Base-by-base conservation (phyloP, 1,140 invertebrate species). In the Coenobita brevimanus region DNA sequence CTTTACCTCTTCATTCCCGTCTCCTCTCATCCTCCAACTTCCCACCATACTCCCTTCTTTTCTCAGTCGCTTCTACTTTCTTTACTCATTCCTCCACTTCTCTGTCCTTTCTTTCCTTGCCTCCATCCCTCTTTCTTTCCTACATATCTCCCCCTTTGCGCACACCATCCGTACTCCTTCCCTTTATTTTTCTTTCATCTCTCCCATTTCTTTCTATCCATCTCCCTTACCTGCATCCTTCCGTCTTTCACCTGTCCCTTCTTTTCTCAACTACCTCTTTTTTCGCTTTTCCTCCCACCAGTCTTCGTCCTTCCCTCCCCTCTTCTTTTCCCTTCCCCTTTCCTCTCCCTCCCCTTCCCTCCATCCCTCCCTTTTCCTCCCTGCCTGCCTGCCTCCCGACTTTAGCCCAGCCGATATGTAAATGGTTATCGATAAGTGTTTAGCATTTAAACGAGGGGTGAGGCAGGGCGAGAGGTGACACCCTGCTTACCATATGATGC, bases 331-430 rank as follows among this genome's bases (percentile, higher is more conserved):
- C 71, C 38, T 21, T 46, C 54, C 62, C 78, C 64, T 89, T 78
- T 84, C 46, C 89, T 62, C 60, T 46, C 15, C 30, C 6, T 21
- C 57, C 41, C 27, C 46, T 69, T 54, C 30, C 57, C 1, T 17
- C 4, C n/a, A 13, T 67, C 60, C 82, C 67, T 46, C 78, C 73
- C 86, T 82, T 69, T 69, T 82, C 73, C 62, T 82, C 78, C 79
- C 82, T 83, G 90, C 91, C 90, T 91, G 92, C 91, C 91, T 91
- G 91, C 90, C 92, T 90, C 93, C 60, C 79, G 38, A 36, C 54
- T 60, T 33, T 21, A 43, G 36, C 79, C 54, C 27, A 62, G 73
- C 82, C 82, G 90, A 92, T 92, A 92, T 91, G 91, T 89, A 91
- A 91, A 87, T 87, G 41, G 69, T 82, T 88, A 88, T 88, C 86